These are phyloP conservation scores for Odontothrips loti DNA, from an alignment of 2,888 invertebrate genomes.

Conservation along the genomic window DNA sequence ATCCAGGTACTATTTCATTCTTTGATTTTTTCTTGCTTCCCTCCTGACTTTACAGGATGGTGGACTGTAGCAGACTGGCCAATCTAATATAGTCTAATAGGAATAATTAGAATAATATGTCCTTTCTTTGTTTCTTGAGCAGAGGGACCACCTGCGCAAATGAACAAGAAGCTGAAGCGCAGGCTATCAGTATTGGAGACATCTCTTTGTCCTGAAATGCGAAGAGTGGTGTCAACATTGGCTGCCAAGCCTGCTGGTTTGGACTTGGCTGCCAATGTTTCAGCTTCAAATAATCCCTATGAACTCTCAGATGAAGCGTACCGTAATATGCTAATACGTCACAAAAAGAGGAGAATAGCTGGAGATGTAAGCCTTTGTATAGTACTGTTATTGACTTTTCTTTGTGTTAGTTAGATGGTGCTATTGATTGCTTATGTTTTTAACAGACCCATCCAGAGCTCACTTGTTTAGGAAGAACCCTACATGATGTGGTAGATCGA, in stretches of 20 bases:
- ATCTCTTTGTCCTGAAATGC: constrained; percentile 43
- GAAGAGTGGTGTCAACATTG: constrained; percentile 50
- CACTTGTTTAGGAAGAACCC: constrained; percentile 68
- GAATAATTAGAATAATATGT: neutral
- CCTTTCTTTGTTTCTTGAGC: constrained; percentile 33
- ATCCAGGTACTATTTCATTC: constrained; percentile 55
- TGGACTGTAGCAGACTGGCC: too few relatives aligned
- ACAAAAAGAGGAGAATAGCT: constrained; percentile 65
- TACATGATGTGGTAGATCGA: constrained; percentile 63
- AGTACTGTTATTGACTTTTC: too few relatives aligned
- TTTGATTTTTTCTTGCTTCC: too few relatives aligned
- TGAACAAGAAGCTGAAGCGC: constrained; percentile 57
- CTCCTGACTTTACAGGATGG: neutral
- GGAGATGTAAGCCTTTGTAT: constrained; percentile 66
- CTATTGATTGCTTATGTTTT: constrained; percentile 27
- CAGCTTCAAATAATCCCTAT: constrained; percentile 44
- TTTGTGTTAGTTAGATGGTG: constrained; percentile 12
- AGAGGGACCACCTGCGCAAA: constrained; percentile 58
- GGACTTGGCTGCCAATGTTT: constrained; percentile 47
- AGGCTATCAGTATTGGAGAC: constrained; percentile 45
- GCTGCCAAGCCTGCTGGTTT: constrained; percentile 45
- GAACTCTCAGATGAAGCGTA: constrained; percentile 62
- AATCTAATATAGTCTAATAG: constrained; percentile 8
- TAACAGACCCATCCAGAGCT: constrained; percentile 68
- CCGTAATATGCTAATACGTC: constrained; percentile 63